A percentile compares a stretch with the other conserved stretches of the same genome.
phyloP scores from a whole-genome alignment of 1,140 invertebrate genomes.

The Helicoverpa armigera region DNA sequence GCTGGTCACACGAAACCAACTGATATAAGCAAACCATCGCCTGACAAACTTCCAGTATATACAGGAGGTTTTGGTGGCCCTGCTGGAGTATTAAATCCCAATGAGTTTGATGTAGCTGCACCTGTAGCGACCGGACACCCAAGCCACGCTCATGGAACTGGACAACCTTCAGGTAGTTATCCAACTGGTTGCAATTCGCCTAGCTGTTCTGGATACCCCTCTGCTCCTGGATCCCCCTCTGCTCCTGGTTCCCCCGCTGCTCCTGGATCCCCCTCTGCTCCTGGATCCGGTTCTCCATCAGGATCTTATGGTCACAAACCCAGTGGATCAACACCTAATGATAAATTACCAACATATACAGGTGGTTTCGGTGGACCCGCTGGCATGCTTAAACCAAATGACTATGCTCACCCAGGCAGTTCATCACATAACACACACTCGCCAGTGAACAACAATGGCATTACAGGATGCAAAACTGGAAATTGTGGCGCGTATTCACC shows the following conservation, averaged over 20 bases:
- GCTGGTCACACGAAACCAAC: background rate
- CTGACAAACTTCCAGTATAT: constrained; percentile 49
- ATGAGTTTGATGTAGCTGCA: constrained; percentile 42
- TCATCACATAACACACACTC: constrained; percentile 10
- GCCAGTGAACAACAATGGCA: background rate
- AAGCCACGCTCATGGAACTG: background rate
- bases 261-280: background rate
- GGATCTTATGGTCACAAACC: background rate
- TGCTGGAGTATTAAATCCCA: constrained; percentile 45
- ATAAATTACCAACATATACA: constrained; percentile 55
- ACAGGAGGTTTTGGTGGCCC: constrained; percentile 55
- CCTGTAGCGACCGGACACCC: background rate
- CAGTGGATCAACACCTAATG: constrained; percentile 7
- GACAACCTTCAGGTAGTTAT: background rate
- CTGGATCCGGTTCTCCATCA: background rate
- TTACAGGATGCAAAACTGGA: background rate
- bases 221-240: background rate
- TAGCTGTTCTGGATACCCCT: constrained; percentile 7
- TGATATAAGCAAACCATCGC: constrained; percentile 14
- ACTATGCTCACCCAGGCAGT: constrained; percentile 10
- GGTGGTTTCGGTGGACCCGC: constrained; percentile 36
- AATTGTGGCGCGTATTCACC: constrained; percentile 9
- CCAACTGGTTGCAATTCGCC: constrained; percentile 8
- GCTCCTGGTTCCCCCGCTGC: no score
- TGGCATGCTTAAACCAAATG: constrained; percentile 46